These are phyloP conservation scores for Cyprinodon variegatus DNA, from an alignment of 2,113 vertebrate genomes.

Conservation along the genomic window DNA sequence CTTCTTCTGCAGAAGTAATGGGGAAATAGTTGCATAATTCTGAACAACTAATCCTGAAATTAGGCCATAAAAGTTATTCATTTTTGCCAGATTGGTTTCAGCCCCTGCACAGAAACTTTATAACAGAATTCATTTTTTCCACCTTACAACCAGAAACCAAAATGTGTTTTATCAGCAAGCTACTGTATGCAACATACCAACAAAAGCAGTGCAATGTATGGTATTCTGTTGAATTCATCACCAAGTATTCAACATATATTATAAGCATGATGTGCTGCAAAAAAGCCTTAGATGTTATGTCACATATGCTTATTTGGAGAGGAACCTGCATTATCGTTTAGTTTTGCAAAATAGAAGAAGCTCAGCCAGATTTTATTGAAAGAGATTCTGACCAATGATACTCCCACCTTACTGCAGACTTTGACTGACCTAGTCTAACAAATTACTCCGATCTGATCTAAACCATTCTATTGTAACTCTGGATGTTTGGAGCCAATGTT, in stretches of 20 bases:
- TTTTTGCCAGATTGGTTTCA: conserved; percentile 17
- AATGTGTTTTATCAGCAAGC: no score
- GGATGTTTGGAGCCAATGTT: not conserved
- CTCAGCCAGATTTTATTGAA: not conserved
- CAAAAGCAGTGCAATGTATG: no score
- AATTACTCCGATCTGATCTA: not conserved
- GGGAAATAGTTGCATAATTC: not conserved
- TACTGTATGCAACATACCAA: no score
- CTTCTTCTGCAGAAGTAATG: conserved; percentile 6
- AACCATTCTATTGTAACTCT: not conserved
- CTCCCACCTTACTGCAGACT: not conserved
- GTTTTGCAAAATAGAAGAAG: not conserved
- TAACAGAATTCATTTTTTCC: not conserved
- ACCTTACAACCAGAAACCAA: no score
- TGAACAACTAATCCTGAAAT: conserved; percentile 12
- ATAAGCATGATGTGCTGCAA: no score
- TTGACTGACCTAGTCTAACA: not conserved
- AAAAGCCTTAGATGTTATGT: no score
- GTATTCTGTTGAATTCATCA: no score
- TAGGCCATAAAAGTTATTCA: conserved; percentile 15
- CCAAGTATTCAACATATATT: no score
- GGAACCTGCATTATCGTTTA: no score
- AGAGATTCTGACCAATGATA: not conserved
- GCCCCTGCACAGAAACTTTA: not conserved
- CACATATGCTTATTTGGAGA: no score